These are phyloP conservation scores for Leucozona laternaria DNA, from an alignment of 2,888 invertebrate genomes.

Conservation along the genomic window DNA sequence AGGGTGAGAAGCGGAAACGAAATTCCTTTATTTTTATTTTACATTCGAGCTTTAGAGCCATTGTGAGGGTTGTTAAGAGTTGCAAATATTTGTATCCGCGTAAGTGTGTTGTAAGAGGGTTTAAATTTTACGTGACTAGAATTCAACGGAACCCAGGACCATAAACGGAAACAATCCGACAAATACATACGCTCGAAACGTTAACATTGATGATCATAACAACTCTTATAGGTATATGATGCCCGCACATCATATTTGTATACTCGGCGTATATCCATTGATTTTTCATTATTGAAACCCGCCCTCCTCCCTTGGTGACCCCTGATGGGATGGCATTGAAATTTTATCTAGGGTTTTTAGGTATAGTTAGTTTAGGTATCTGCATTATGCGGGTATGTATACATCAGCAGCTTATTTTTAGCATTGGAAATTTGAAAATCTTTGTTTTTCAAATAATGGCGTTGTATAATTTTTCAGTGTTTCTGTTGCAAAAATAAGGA, in stretches of 20 bases:
- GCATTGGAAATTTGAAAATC: slow-evolving; percentile 18
- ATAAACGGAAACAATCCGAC: slow-evolving; percentile 17
- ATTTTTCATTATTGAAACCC: slow-evolving; percentile 50
- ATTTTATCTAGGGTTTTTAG: background rate
- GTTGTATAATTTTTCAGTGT: background rate
- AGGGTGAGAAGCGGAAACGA: background rate
- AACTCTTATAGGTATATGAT: slow-evolving; percentile 17
- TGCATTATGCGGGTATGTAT: background rate
- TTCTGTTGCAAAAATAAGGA: background rate
- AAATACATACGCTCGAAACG: slow-evolving; percentile 14
- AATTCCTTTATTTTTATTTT: slow-evolving; percentile 1
- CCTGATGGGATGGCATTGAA: slow-evolving; percentile 44
- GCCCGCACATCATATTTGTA: slow-evolving; percentile 51
- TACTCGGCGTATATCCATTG: slow-evolving; percentile 30
- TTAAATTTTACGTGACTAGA: slow-evolving; percentile 50
- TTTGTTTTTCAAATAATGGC: background rate
- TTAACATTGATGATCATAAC: slow-evolving; percentile 55
- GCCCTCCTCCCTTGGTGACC: slow-evolving; percentile 25
- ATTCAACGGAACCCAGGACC: background rate
- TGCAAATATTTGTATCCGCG: slow-evolving; percentile 39
- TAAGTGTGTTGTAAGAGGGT: slow-evolving; percentile 34
- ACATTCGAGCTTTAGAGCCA: slow-evolving; percentile 45
- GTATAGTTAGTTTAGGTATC: background rate
- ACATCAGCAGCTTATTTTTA: slow-evolving; percentile 26
- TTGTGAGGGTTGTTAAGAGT: slow-evolving; percentile 51